Base-by-base conservation (phyloP, 2,888 invertebrate genomes). In the Alentia gelatinosa region DNA sequence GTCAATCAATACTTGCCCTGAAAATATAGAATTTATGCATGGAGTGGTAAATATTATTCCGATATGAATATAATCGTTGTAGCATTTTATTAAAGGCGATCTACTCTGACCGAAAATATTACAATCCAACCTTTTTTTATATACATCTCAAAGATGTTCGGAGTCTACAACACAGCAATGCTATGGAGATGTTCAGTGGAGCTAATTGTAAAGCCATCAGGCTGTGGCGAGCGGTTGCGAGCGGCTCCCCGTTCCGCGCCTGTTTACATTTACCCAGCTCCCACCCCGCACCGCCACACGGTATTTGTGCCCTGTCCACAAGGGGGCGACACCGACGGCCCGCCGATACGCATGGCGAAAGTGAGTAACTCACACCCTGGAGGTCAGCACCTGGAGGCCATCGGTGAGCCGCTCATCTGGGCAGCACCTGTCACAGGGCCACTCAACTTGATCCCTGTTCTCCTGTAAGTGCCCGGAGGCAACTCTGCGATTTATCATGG, bases 391-490 rank as follows among this genome's bases (percentile, higher is more conserved):
- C 68, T 68, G 68, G 68, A 68, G 68, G 68, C 68, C 4, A 68
- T 68, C 68, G n/a, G 30, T 26, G 68, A 68, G 68, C 68, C 12
- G 5, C 68, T 68, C 68, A 68, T 68, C n/a, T 68, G 68, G 30
- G n/a, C 68, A 26, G 68, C 68, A 68, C 68, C 68, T 68, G 68
- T 68, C 68, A 68, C 68, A 68, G 23, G 30, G 26, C 68, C 15
- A 19, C 68, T 26, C 68, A 68, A 68, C 68, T 12, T 68, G 68
- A 68, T 68, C 68, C 68, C 68, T 68, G 68, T 68, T 68, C 68
- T 68, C 30, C 68, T 68, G 30, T 68, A 68, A 68, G 40, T 83
- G 83, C 83, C 83, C 83, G 83, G 83, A 83, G 83, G 83, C 83
- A 23, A 37, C 30, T 68, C 68, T 9, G 68, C 68, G 33, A 68